Evolutionary conservation across 2,888 invertebrate species (phyloP).

Genomic region (Andrena minutula): DNA sequence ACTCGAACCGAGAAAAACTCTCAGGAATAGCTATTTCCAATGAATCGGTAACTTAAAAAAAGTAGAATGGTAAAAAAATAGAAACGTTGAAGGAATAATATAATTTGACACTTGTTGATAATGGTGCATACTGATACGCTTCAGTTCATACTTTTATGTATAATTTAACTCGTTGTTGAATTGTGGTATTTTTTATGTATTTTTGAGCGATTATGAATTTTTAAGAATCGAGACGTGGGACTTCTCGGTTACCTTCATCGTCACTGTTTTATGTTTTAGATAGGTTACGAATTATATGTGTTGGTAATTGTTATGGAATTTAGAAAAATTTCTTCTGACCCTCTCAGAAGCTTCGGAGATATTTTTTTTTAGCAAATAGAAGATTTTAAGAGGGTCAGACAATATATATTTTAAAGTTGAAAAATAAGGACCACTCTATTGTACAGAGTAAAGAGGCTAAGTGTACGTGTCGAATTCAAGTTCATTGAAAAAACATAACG

Average conservation of each 20-base stretch:
- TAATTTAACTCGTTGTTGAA: neutral
- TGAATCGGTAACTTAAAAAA: constrained; percentile 17
- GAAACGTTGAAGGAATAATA: neutral
- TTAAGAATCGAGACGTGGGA: no score
- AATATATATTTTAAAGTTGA: no score
- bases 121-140: neutral
- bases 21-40: neutral
- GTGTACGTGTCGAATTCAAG: constrained; percentile 11
- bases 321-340: no score
- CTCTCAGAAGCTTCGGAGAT: no score
- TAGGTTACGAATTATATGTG: no score
- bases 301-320: neutral
- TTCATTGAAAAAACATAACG: constrained; percentile 4
- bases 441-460: neutral
- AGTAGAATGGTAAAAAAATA: constrained; percentile 15
- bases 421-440: no score
- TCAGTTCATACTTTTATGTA: neutral
- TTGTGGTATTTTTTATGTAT: neutral
- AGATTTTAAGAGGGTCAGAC: no score
- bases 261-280: no score
- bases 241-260: no score
- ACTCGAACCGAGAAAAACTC: constrained; percentile 40
- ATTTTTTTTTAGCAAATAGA: no score
- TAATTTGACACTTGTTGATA: neutral
- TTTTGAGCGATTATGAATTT: no score